A percentile compares a stretch with the other conserved stretches of the same genome.
phyloP scores from a whole-genome alignment of 1,140 invertebrate species.

The Acyrthosiphon pisum region DNA sequence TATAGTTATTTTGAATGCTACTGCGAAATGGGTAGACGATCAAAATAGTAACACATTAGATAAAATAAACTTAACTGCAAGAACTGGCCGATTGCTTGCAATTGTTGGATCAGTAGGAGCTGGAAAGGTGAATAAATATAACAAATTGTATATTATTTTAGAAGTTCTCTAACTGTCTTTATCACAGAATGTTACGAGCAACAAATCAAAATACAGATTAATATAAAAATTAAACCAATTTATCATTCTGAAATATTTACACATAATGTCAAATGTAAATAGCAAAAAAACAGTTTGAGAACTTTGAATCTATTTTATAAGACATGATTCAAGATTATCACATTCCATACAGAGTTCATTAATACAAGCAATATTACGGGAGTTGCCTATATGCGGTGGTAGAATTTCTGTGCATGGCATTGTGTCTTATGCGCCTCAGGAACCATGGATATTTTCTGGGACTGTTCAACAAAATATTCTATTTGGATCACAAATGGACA shows the following conservation, averaged over 20 bases:
- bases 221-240: too few species aligned
- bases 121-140: constrained; percentile 71
- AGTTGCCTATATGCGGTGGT: constrained; percentile 76
- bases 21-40: constrained; percentile 69
- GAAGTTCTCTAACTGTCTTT: too few species aligned
- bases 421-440: constrained; percentile 87
- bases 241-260: too few species aligned
- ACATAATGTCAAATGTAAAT: too few species aligned
- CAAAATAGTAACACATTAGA: constrained; percentile 69
- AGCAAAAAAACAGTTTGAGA: too few species aligned
- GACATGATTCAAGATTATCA: too few species aligned
- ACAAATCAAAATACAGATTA: too few species aligned
- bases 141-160: too few species aligned
- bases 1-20: constrained; percentile 67
- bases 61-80: constrained; percentile 71
- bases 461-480: constrained; percentile 87
- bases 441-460: constrained; percentile 86
- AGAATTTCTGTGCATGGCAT: constrained; percentile 75
- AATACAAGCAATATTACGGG: constrained; percentile 80
- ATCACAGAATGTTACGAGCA: too few species aligned
- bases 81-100: constrained; percentile 73
- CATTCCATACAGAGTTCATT: constrained; percentile 67
- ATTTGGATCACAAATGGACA: constrained; percentile 80
- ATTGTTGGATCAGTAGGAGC: constrained; percentile 83
- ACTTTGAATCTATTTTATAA: too few species aligned